These are phyloP conservation scores for Clarias fuscus DNA, from an alignment of 2,797 vertebrate species.

Conservation along the genomic window DNA sequence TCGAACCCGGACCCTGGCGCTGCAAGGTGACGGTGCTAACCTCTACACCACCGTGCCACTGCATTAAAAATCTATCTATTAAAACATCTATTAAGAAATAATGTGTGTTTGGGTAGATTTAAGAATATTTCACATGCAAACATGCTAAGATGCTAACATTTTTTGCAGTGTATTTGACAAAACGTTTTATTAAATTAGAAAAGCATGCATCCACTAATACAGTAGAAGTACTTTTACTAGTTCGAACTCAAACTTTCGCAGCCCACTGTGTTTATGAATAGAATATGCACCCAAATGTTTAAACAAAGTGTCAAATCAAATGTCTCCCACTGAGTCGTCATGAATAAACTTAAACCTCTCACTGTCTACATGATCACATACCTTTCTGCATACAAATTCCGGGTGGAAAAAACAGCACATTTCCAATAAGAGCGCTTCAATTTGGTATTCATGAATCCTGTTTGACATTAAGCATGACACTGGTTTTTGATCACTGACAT, in stretches of 20 bases:
- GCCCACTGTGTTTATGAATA: not conserved
- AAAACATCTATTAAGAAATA: no score
- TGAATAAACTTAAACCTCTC: not conserved
- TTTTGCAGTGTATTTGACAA: no score
- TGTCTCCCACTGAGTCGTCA: not conserved
- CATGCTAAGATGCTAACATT: no score
- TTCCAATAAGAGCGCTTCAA: not conserved
- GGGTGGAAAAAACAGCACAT: not conserved
- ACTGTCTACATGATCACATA: not conserved
- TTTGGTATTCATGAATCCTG: not conserved
- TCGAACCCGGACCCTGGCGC: no score
- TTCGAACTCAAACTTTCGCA: not conserved
- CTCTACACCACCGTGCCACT: no score
- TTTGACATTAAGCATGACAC: constrained; percentile 30
- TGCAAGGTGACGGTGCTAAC: no score
- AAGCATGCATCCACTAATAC: not conserved
- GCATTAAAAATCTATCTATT: no score
- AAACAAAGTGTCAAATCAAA: not conserved
- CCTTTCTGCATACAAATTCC: no score
- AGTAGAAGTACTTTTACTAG: not conserved
- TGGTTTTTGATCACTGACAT: constrained; percentile 24
- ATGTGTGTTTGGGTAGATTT: no score
- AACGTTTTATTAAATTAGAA: not conserved
- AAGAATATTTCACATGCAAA: no score
- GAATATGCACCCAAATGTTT: not conserved